Conservation (phyloP, 2,888 invertebrate genomes). For the Tetragonisca angustula region DNA sequence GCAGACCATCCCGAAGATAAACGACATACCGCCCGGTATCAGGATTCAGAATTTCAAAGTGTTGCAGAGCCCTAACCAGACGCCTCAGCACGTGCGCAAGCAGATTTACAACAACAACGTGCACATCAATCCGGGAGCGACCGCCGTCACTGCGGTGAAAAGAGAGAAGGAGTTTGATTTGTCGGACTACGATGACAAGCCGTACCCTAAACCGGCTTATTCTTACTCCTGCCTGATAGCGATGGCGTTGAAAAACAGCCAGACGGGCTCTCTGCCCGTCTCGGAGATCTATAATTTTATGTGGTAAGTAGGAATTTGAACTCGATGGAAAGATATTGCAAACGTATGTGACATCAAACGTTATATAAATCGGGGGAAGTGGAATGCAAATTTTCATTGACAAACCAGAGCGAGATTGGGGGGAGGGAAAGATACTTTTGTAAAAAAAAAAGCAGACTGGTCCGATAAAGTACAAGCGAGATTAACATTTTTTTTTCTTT, state of each 20-base stretch:
- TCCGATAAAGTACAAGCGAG: constrained; percentile 13
- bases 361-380: neutral
- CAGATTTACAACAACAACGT: constrained; percentile 81
- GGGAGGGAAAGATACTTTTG: neutral
- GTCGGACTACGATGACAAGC: constrained; percentile 85
- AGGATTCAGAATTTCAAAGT: constrained; percentile 81
- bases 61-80: constrained; percentile 73
- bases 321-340: no score
- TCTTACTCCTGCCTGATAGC: constrained; percentile 99
- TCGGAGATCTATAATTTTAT: constrained; percentile 99
- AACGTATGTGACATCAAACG: no score
- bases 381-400: neutral
- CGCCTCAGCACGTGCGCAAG: constrained; percentile 79
- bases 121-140: constrained; percentile 68
- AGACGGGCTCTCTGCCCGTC: constrained; percentile 96
- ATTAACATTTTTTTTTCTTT: constrained; percentile 37
- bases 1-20: constrained; percentile 70
- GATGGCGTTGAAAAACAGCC: constrained; percentile 98
- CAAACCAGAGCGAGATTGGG: neutral
- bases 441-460: neutral
- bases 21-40: constrained; percentile 75
- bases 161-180: constrained; percentile 79
- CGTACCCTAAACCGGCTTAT: constrained; percentile 97
- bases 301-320: constrained; percentile 89
- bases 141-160: constrained; percentile 69